These are phyloP conservation scores for Petrolisthes manimaculis DNA, from an alignment of 2,888 invertebrate species.

Conservation along the genomic window DNA sequence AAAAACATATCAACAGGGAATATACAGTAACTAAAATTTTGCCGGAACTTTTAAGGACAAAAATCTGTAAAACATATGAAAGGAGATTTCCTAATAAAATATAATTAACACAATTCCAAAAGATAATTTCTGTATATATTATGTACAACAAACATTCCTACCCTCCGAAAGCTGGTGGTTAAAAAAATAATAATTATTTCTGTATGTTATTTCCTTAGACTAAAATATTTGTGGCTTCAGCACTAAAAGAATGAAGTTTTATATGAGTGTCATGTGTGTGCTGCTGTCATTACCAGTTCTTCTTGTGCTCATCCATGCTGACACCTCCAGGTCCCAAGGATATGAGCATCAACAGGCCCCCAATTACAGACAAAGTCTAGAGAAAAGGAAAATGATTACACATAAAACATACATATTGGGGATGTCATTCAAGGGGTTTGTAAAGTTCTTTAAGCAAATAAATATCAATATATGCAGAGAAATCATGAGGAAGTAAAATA, in stretches of 20 bases:
- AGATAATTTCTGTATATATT: slow-evolving; percentile 15
- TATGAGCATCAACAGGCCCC: slow-evolving; percentile 97
- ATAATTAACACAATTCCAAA: slow-evolving; percentile 4
- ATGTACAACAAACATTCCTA: slow-evolving; percentile 1
- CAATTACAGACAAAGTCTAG: slow-evolving; percentile 97
- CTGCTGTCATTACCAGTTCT: slow-evolving; percentile 82
- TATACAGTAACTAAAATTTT: too few species aligned
- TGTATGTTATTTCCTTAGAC: slow-evolving; percentile 1
- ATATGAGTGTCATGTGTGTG: not conserved
- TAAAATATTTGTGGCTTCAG: slow-evolving; percentile 46
- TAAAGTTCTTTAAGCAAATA: too few species aligned
- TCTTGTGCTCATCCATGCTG: slow-evolving; percentile 99
- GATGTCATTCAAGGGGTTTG: too few species aligned
- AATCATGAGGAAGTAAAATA: not conserved
- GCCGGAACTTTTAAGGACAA: not conserved
- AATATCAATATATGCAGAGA: too few species aligned
- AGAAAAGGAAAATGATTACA: slow-evolving; percentile 71
- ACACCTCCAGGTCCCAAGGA: slow-evolving; percentile 98
- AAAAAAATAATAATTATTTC: not conserved
- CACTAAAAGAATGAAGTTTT: slow-evolving; percentile 29
- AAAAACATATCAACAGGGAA: too few species aligned
- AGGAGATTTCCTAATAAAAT: not conserved
- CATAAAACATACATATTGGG: not conserved
- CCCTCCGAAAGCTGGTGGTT: not conserved
- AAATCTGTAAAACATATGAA: slow-evolving; percentile 1